A percentile compares a stretch with the other conserved stretches of the same genome.
Evolutionary conservation across 2,113 vertebrate species (phyloP).

Genomic region (Archocentrus centrarchus): DNA sequence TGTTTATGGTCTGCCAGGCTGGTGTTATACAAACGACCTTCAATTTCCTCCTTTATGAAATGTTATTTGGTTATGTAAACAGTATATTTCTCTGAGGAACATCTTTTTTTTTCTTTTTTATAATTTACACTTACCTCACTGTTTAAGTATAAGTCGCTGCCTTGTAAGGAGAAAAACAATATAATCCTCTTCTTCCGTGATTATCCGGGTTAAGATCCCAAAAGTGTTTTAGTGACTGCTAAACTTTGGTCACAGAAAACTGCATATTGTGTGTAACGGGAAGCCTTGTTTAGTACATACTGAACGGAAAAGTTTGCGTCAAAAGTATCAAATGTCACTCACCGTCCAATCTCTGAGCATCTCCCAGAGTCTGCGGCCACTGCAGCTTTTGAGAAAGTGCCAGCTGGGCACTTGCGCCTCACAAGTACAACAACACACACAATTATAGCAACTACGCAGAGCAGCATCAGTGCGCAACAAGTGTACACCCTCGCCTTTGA

Average conservation of each 20-base stretch:
- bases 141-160: not conserved
- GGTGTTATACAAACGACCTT: not conserved
- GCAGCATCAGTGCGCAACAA: constrained; percentile 51
- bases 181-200: not conserved
- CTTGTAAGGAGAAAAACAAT: not conserved
- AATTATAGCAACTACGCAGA: constrained; percentile 39
- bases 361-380: constrained; percentile 85
- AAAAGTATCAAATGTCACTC: constrained; percentile 39
- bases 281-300: not conserved
- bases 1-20: not conserved
- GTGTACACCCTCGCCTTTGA: constrained; percentile 51
- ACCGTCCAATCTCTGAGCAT: constrained; percentile 87
- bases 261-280: not conserved
- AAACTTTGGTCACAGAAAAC: not conserved
- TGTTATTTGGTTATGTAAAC: not conserved
- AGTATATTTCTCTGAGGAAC: not conserved
- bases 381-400: constrained; percentile 73
- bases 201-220: not conserved
- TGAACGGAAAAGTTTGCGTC: not conserved
- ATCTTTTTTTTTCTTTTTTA: not conserved
- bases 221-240: not conserved
- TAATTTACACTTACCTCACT: not conserved
- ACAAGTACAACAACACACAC: constrained; percentile 29
- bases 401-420: constrained; percentile 43
- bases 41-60: not conserved